phyloP scores from a whole-genome alignment of 2,888 invertebrate species.

The Xylota sylvarum region DNA sequence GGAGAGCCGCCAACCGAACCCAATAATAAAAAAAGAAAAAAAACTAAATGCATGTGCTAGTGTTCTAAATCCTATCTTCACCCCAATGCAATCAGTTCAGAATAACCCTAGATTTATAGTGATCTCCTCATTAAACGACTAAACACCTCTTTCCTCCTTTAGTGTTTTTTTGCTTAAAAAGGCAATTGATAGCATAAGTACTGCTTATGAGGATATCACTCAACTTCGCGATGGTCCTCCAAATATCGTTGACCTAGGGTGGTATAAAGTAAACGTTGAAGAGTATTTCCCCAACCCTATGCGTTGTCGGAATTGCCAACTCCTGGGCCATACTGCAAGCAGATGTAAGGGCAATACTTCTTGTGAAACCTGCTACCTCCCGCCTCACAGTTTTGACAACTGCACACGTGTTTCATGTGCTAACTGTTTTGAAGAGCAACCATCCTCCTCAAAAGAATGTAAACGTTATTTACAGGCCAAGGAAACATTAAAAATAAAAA shows the following conservation, averaged over 20 bases:
- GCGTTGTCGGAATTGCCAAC: slow-evolving; percentile 6
- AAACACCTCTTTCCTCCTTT: too few species aligned
- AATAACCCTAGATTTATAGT: too few species aligned
- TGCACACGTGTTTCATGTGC: not conserved
- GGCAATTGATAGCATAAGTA: too few species aligned
- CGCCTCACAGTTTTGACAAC: not conserved
- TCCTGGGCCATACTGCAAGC: slow-evolving; percentile 27
- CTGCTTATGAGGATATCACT: too few species aligned
- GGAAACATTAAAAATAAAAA: slow-evolving; percentile 18
- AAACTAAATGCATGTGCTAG: too few species aligned
- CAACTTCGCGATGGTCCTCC: not conserved
- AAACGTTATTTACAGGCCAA: slow-evolving; percentile 9
- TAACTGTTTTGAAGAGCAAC: not conserved
- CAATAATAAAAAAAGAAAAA: too few species aligned
- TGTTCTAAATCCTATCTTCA: too few species aligned
- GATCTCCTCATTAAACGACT: too few species aligned
- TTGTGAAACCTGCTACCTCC: not conserved
- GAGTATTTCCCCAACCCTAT: not conserved
- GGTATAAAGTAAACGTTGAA: not conserved
- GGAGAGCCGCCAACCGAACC: too few species aligned
- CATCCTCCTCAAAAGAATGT: not conserved
- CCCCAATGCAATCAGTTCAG: too few species aligned
- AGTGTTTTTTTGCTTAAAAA: too few species aligned
- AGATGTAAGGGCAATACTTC: not conserved
- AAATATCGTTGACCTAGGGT: not conserved